These are phyloP conservation scores for Drosophila pruinosa DNA, from an alignment of 1,140 invertebrate species.

Conservation along the genomic window DNA sequence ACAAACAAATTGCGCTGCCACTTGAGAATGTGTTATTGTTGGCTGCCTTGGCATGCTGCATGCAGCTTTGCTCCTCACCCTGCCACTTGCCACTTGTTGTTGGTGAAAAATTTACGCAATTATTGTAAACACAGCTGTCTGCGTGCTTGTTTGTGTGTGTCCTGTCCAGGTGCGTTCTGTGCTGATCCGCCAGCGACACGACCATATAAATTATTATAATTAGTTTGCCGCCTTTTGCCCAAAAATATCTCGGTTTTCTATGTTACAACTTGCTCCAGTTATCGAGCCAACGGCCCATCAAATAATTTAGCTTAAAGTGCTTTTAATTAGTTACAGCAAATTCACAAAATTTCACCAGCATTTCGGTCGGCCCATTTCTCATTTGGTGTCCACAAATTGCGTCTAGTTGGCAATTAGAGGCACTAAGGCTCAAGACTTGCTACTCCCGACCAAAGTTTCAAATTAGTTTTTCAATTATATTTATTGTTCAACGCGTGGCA, in stretches of 20 bases:
- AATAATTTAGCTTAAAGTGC: conserved; percentile 68
- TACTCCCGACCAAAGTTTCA: conserved; percentile 15
- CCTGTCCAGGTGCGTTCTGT: conserved; percentile 7
- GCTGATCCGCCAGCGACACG: neutral
- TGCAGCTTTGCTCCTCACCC: no score
- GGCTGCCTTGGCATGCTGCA: neutral
- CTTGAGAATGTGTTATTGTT: conserved; percentile 37
- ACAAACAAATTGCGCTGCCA: conserved; percentile 56
- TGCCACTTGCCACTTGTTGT: conserved; percentile 41
- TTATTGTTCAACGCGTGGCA: conserved; percentile 55
- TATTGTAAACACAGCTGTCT: conserved; percentile 40
- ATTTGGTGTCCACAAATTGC: conserved; percentile 24
- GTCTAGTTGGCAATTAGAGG: conserved; percentile 34
- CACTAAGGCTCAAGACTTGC: neutral
- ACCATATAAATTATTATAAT: conserved; percentile 68
- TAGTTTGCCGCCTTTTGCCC: conserved; percentile 44
- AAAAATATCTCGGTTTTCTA: conserved; percentile 2
- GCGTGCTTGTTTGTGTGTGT: no score
- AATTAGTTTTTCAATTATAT: conserved; percentile 76
- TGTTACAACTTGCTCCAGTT: conserved; percentile 34
- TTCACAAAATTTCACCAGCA: conserved; percentile 27
- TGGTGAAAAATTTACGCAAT: conserved; percentile 72
- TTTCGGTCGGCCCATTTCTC: neutral
- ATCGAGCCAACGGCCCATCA: conserved; percentile 20
- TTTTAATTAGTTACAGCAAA: conserved; percentile 75